These are phyloP conservation scores for Thunnus albacares DNA, from an alignment of 2,797 vertebrate genomes.

Conservation along the genomic window DNA sequence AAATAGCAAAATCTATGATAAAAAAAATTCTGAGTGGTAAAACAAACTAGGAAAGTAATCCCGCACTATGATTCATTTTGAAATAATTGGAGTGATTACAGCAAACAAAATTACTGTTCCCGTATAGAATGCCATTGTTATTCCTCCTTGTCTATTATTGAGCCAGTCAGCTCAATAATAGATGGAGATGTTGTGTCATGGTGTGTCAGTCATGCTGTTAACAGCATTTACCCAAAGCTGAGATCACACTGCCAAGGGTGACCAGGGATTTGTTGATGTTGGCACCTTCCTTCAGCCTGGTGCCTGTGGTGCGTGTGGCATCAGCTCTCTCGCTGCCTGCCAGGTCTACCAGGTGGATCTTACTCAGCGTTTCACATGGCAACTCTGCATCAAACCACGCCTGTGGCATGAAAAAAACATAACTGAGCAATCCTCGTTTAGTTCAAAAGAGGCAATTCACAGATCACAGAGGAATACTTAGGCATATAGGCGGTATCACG, in stretches of 20 bases:
- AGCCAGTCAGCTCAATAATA: neutral
- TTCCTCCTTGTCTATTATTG: neutral
- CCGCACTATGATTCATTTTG: neutral
- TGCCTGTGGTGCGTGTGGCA: conserved; percentile 88
- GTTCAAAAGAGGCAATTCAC: conserved; percentile 38
- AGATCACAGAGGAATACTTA: conserved; percentile 50
- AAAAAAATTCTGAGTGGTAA: neutral
- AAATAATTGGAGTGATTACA: neutral
- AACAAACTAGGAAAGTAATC: neutral
- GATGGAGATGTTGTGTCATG: conserved; percentile 22
- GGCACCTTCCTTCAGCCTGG: conserved; percentile 93
- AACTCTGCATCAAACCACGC: conserved; percentile 93
- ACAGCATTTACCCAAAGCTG: conserved; percentile 90
- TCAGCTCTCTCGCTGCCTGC: conserved; percentile 95
- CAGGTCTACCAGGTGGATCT: conserved; percentile 97
- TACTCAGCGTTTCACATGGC: conserved; percentile 94
- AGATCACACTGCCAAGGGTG: conserved; percentile 96
- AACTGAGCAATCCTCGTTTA: neutral
- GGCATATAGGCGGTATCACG: neutral
- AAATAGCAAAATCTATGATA: neutral
- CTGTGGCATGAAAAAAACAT: conserved; percentile 75
- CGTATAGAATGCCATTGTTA: conserved; percentile 1
- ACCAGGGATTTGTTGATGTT: conserved; percentile 97
- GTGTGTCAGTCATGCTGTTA: conserved; percentile 5
- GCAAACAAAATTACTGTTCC: neutral